phyloP scores from a whole-genome alignment of 2,888 invertebrate species.

The Epinotia demarniana region DNA sequence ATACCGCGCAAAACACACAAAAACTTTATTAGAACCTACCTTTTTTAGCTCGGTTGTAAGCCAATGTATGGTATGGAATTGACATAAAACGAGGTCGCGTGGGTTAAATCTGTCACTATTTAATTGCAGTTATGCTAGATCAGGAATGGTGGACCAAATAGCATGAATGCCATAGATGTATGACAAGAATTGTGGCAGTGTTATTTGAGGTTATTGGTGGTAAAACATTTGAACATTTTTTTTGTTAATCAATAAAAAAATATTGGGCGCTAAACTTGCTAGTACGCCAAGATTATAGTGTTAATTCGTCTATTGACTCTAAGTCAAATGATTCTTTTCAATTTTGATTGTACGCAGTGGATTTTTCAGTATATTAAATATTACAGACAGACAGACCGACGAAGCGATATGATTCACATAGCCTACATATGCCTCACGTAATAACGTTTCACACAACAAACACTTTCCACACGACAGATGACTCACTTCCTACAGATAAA shows the following conservation, averaged over 20 bases:
- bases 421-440: background rate
- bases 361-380: too few species aligned
- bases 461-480: slow-evolving; percentile 8
- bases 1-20: too few species aligned
- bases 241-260: background rate
- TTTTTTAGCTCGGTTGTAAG: too few species aligned
- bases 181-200: background rate
- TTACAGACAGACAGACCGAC: background rate
- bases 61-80: too few species aligned
- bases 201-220: slow-evolving; percentile 2
- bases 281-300: too few species aligned
- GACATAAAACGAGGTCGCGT: background rate
- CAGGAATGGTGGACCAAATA: slow-evolving; percentile 9
- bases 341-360: too few species aligned
- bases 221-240: background rate
- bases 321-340: too few species aligned
- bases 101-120: background rate
- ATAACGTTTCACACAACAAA: background rate
- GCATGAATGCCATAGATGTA: background rate
- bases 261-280: background rate
- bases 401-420: background rate
- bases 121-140: slow-evolving; percentile 11
- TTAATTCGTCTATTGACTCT: too few species aligned
- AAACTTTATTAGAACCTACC: too few species aligned
- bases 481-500: slow-evolving; percentile 20